These are phyloP conservation scores for Drosophila jambulina DNA, from an alignment of 1,140 invertebrate species.

Conservation along the genomic window DNA sequence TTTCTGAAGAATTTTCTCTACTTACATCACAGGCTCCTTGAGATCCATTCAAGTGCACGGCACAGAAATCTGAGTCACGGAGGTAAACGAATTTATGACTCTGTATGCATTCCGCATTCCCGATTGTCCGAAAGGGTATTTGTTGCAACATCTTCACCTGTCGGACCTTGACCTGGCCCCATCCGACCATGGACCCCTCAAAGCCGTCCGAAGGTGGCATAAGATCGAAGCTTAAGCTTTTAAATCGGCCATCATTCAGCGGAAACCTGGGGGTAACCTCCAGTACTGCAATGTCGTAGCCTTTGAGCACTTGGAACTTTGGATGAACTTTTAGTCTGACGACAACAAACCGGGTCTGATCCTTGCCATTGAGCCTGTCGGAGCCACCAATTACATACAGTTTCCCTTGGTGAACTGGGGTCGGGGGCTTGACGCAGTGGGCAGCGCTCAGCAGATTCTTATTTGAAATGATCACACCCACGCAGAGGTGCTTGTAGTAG, in stretches of 20 bases:
- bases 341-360: constrained; percentile 11
- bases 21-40: constrained; percentile 62
- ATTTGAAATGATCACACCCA: constrained; percentile 49
- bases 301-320: constrained; percentile 26
- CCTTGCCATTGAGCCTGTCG: constrained; percentile 9
- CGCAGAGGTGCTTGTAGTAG: constrained; percentile 58
- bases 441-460: constrained; percentile 54
- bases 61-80: constrained; percentile 54
- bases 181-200: constrained; percentile 38
- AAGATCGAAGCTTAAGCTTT: constrained; percentile 13
- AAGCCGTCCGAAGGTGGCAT: neutral
- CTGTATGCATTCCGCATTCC: constrained; percentile 13
- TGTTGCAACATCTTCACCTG: constrained; percentile 28
- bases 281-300: constrained; percentile 55
- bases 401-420: neutral
- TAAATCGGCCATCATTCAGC: constrained; percentile 38
- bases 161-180: constrained; percentile 34
- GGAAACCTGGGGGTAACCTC: constrained; percentile 28
- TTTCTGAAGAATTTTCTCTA: neutral
- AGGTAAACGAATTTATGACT: constrained; percentile 36
- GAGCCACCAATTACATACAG: constrained; percentile 37
- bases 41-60: constrained; percentile 30
- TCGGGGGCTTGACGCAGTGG: constrained; percentile 32
- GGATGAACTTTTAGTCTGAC: constrained; percentile 21
- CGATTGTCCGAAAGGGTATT: constrained; percentile 32